Evolutionary conservation across 1,140 invertebrate species (phyloP), one percentile per base, ranked within the genome.

Genomic region (Drosophila auraria): DNA sequence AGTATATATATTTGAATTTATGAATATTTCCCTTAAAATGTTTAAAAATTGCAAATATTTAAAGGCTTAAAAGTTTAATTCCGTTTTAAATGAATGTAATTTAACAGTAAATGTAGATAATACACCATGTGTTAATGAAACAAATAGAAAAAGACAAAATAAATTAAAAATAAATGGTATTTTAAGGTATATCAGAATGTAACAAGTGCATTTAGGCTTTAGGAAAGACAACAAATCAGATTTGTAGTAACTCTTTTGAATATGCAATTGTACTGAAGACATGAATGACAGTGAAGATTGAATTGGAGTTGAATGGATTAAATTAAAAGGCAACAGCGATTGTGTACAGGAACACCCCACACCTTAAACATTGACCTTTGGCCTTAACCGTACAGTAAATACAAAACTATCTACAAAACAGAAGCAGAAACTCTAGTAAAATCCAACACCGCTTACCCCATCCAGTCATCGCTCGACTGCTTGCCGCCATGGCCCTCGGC

Each of bases 401-500:
- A 75, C 51, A 64, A 40, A 71, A 44, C 53, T 50, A 70, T 42
- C 54, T 77, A 76, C 51, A 9, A 15, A 30, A 36, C 11, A 25
- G 15, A 33, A 64, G 20, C 53, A 23, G 12, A 56, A 25, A 36
- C 33, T 57, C 27, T 20, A 25, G 20, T 33, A 11, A 23, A 68
- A 74, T 70, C 72, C 50, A 77, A 66, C 76, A 81, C 56, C 65
- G 65, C 84, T 91, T 92, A 93, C 91, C 92, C 92, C 92, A 93
- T 93, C 92, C 92, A 93, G 73, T 93, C 91, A 25, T 93, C 92
- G 20, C 78, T 70, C 5, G 82, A 62, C 72, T 92, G 92, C 30
- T 93, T 93, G 11, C 80, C 82, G 6, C 80, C 89, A 80, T 91
- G 87, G 20, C 33, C 65, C 14, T 87, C 81, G 23, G 62, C 70